Evolutionary conservation across 2,888 invertebrate genomes (phyloP).

Genomic region (Archaeoteleia sp.): DNA sequence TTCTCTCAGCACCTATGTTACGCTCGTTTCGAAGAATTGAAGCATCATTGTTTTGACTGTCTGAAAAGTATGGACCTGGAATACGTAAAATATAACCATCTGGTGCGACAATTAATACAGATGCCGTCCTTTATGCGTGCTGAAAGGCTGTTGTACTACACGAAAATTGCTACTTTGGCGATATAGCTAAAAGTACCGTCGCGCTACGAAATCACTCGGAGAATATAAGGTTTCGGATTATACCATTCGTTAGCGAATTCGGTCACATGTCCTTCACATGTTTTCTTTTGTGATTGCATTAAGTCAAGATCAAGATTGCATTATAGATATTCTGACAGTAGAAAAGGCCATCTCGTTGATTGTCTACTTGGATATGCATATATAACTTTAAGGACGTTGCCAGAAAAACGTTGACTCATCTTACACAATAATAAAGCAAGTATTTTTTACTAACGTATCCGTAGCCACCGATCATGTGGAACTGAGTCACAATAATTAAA

Average conservation of each 20-base stretch:
- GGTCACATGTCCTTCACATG: constrained; percentile 19
- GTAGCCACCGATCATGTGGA: constrained; percentile 15
- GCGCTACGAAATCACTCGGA: constrained; percentile 21
- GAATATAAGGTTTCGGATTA: constrained; percentile 14
- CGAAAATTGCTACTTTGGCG: constrained; percentile 19
- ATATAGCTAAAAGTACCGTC: constrained; percentile 28
- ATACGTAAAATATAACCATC: no score
- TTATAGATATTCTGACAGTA: constrained; percentile 22
- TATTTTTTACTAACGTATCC: constrained; percentile 31
- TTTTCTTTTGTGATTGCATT: constrained; percentile 32
- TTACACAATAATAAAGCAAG: constrained; percentile 32
- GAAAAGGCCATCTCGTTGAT: constrained; percentile 4
- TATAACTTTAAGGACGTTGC: constrained; percentile 28
- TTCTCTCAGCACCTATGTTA: constrained; percentile 11
- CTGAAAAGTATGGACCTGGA: no score
- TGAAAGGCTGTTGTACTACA: constrained; percentile 19
- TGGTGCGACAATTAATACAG: constrained; percentile 5
- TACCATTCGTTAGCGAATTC: constrained; percentile 20
- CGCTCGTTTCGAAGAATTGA: no score
- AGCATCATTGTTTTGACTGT: no score
- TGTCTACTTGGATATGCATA: constrained; percentile 20
- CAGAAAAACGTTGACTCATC: constrained; percentile 20
- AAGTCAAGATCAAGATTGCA: constrained; percentile 37
- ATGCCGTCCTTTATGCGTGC: constrained; percentile 31
- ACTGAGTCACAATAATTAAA: constrained; percentile 42